Conservation (phyloP, 2,888 invertebrate species). For the Dastarcus helophoroides region DNA sequence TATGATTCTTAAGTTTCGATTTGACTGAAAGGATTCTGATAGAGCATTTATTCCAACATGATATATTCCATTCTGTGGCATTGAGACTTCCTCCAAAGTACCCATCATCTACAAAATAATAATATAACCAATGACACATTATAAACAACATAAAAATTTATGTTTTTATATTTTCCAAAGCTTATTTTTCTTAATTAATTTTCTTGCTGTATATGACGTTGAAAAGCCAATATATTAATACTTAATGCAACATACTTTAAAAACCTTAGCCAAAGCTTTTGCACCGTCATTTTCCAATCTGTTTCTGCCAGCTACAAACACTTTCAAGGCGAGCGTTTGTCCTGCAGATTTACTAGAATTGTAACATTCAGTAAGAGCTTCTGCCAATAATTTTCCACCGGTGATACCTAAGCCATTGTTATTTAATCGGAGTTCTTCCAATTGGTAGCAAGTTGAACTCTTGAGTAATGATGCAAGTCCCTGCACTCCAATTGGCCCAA, state of each 20-base stretch:
- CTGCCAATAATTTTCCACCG: slow-evolving; percentile 74
- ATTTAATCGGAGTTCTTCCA: slow-evolving; percentile 75
- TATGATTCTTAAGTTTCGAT: slow-evolving; percentile 58
- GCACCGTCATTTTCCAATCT: slow-evolving; percentile 91
- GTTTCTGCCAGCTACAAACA: slow-evolving; percentile 89
- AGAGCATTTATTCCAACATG: slow-evolving; percentile 72
- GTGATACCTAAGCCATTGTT: slow-evolving; percentile 92
- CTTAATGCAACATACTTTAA: slow-evolving; percentile 56
- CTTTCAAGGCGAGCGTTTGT: slow-evolving; percentile 59
- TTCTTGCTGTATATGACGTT: too few relatives aligned
- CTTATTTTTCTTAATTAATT: too few relatives aligned
- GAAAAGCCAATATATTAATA: slow-evolving; percentile 2
- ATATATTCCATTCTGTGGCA: slow-evolving; percentile 97
- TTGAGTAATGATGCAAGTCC: slow-evolving; percentile 73
- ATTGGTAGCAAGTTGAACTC: slow-evolving; percentile 72
- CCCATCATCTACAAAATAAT: slow-evolving; percentile 39
- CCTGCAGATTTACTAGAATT: slow-evolving; percentile 53
- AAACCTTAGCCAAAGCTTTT: slow-evolving; percentile 69
- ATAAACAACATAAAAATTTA: too few relatives aligned
- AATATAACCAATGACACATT: neutral
- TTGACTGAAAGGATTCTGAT: slow-evolving; percentile 62
- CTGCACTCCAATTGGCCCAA: slow-evolving; percentile 89
- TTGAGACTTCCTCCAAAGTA: slow-evolving; percentile 76
- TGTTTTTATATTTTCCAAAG: too few relatives aligned
- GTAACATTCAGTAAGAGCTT: slow-evolving; percentile 60